phyloP scores from a whole-genome alignment of 92 coral and sea anemone genomes.

The Chrysogorgia sp. region DNA sequence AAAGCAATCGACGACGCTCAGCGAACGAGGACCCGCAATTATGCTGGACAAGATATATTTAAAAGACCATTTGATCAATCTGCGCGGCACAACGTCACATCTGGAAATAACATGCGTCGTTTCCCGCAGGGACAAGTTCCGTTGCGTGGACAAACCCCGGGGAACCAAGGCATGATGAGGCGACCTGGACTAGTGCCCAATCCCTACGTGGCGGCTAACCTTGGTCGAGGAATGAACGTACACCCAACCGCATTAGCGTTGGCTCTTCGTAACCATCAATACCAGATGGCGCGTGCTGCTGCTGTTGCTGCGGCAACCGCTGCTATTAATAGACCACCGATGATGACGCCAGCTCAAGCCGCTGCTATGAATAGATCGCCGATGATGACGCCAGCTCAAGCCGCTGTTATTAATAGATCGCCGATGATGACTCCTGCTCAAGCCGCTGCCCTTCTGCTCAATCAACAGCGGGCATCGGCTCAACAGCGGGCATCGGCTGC shows the following conservation, averaged over 20 bases:
- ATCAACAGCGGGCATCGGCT: constrained; percentile 32
- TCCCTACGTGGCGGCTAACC: constrained; percentile 27
- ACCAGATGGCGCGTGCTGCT: constrained; percentile 43
- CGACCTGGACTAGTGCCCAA: constrained; percentile 38
- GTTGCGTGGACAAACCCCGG: constrained; percentile 27
- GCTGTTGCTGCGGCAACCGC: constrained; percentile 44
- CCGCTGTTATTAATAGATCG: constrained; percentile 32
- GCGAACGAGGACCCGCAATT: constrained; percentile 1
- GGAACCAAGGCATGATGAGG: constrained; percentile 11
- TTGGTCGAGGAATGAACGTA: constrained; percentile 32
- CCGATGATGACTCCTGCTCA: constrained; percentile 24
- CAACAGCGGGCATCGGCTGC: constrained; percentile 23
- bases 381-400: constrained; percentile 22
- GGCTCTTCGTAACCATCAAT: constrained; percentile 42
- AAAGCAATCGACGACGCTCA: constrained; percentile 7
- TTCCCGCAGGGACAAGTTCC: constrained; percentile 38
- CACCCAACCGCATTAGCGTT: constrained; percentile 44
- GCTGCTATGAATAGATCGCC: constrained; percentile 36
- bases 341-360: constrained; percentile 27
- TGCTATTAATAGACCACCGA: constrained; percentile 31
- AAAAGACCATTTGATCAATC: constrained; percentile 24
- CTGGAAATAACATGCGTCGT: constrained; percentile 26
- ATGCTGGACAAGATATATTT: not conserved
- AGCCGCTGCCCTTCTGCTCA: constrained; percentile 37
- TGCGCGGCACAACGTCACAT: not conserved